phyloP scores from a whole-genome alignment of 2,113 vertebrate species.

The Daboia siamensis region DNA sequence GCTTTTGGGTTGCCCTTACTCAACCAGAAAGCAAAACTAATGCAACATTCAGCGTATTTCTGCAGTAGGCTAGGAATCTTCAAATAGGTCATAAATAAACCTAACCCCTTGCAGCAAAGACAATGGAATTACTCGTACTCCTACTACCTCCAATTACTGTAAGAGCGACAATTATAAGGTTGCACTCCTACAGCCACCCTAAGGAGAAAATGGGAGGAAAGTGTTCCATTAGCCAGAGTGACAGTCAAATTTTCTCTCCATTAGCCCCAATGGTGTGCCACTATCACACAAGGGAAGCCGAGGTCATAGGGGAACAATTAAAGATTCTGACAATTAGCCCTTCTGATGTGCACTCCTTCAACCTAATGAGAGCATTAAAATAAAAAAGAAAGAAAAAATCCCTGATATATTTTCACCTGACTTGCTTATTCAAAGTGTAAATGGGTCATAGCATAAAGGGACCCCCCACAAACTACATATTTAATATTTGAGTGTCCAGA shows the following conservation, averaged over 20 bases:
- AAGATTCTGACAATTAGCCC: constrained; percentile 75
- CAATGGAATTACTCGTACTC: constrained; percentile 80
- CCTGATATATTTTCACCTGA: not conserved
- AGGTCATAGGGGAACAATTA: constrained; percentile 73
- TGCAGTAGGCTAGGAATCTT: constrained; percentile 65
- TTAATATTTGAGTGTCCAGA: not conserved
- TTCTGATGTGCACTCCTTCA: constrained; percentile 38
- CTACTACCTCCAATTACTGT: constrained; percentile 78
- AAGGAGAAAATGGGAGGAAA: constrained; percentile 80
- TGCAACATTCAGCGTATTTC: constrained; percentile 44
- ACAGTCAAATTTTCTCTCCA: constrained; percentile 73
- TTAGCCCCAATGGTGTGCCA: constrained; percentile 69
- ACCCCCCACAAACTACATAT: not conserved
- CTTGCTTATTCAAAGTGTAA: not conserved
- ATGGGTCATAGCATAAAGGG: not conserved
- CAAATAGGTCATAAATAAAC: constrained; percentile 77
- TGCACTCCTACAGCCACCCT: constrained; percentile 75
- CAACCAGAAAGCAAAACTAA: constrained; percentile 1
- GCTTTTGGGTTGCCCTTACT: constrained; percentile 10
- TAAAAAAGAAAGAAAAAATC: not conserved
- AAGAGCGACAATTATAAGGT: constrained; percentile 81
- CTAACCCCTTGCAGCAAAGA: constrained; percentile 49
- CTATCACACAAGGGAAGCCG: constrained; percentile 61
- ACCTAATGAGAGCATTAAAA: not conserved
- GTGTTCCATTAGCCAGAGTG: constrained; percentile 82